These are phyloP conservation scores for Brassicogethes aeneus DNA, from an alignment of 2,888 invertebrate species.

Conservation along the genomic window DNA sequence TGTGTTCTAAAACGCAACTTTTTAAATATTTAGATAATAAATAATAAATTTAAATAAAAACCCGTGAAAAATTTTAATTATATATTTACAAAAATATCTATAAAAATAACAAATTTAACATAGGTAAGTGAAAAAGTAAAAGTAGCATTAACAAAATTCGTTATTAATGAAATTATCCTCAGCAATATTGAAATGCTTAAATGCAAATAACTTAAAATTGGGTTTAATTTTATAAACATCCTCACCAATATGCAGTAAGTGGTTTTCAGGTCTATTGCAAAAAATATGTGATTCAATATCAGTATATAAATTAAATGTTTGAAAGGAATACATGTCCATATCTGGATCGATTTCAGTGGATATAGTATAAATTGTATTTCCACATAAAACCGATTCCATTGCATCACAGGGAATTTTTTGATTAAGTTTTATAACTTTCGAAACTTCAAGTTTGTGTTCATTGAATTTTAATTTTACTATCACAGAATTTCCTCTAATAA, in stretches of 20 bases:
- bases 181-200: not conserved
- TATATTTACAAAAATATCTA: too few species aligned
- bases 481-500: constrained; percentile 26
- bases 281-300: constrained; percentile 10
- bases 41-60: too few species aligned
- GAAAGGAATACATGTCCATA: constrained; percentile 10
- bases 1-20: too few species aligned
- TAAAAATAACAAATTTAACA: too few species aligned
- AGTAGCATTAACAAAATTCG: not conserved
- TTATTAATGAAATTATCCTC: not conserved
- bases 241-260: not conserved
- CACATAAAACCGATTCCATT: constrained; percentile 23
- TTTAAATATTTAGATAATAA: too few species aligned
- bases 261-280: not conserved
- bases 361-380: constrained; percentile 23
- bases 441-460: constrained; percentile 14
- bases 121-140: too few species aligned
- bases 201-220: not conserved
- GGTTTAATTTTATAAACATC: not conserved
- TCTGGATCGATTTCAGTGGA: constrained; percentile 19
- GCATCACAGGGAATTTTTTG: constrained; percentile 15
- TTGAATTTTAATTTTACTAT: constrained; percentile 21
- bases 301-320: constrained; percentile 14
- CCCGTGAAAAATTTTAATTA: too few species aligned
- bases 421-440: constrained; percentile 6